A percentile compares a stretch with the other conserved stretches of the same genome.
Evolutionary conservation across 35 echinoderm and acorn worm species (phyloP).

Genomic region (Apostichopus californicus): DNA sequence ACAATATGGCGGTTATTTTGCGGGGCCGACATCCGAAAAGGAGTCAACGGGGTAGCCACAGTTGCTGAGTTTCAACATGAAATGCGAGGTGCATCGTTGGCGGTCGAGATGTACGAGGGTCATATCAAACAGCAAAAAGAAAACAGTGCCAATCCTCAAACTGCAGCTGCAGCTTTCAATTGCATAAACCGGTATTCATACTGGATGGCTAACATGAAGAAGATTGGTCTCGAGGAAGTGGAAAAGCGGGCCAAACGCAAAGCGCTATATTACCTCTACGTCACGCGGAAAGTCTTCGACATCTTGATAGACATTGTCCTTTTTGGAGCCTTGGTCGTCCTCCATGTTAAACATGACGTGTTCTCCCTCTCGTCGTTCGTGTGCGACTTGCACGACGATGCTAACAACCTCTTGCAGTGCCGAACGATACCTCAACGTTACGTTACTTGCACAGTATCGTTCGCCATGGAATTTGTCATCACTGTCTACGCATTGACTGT

Average conservation of each 20-base stretch:
- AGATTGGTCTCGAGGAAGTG: slow-evolving; percentile 17
- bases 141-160: background rate
- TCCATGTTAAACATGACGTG: background rate
- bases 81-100: background rate
- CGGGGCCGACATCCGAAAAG: slow-evolving; percentile 22
- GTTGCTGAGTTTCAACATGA: slow-evolving; percentile 36
- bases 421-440: background rate
- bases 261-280: background rate
- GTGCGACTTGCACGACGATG: slow-evolving; percentile 25
- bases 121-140: background rate
- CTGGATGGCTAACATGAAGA: slow-evolving; percentile 3
- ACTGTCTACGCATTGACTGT: background rate
- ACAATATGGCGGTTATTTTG: slow-evolving; percentile 14
- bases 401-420: background rate
- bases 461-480: slow-evolving; percentile 18
- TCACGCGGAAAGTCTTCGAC: slow-evolving; percentile 15
- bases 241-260: background rate
- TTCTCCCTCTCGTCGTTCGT: background rate
- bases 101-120: background rate
- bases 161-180: background rate
- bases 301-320: background rate
- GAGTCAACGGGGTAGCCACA: background rate
- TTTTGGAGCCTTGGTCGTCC: background rate
- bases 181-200: background rate
- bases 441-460: slow-evolving; percentile 20